Evolutionary conservation across 2,888 invertebrate genomes (phyloP), one percentile per base, ranked within the genome.

Genomic region (Pachycephus smyrnensis): DNA sequence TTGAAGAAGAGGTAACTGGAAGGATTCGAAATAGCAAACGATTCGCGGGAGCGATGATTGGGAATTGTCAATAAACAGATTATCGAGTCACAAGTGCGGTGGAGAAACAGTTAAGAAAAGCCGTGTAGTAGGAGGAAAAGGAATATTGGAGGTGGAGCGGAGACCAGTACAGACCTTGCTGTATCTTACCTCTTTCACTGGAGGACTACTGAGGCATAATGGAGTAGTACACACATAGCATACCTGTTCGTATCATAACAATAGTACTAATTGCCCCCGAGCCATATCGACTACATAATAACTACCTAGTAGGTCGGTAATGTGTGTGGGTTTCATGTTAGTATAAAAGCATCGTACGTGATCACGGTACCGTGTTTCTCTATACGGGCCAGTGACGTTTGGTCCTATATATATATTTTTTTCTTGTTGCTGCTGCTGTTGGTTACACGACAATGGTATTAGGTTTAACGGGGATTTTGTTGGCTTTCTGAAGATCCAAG

Each of bases 251-350:
- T 87, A 91, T 90, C 89, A 91, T 91, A 91, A 91, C 89, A 91
- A 91, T 90, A 89, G 90, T 90, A 90, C 87, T 90, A 90, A 91
- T 90, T 90, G 88, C 88, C 86, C 86, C 83, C 83, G 84, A 86
- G 87, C 85, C 88, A 86, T 90, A 90, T 89, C 89, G 86, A 87
- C 85, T 80, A 86, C 89, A 90, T 90, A 91, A 90, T 89, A 90
- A 89, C 88, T 55, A 55, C 55, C 55, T 55, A 23, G 74, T 69
- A 40, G 32, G 15, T 33, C n/a, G 40, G 32, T 69, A 32, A 75
- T 77, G 40, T 75, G 77, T 32, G 77, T 77, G n/a, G 37, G 31
- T 30, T 55, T 77, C 69, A 77, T 30, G 69, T 33, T 71, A 71
- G 75, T 77, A 75, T 32, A n/a, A 12, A 75, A 55, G 55, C 23